Evolutionary conservation across 2,113 vertebrate genomes (phyloP).

Genomic region (Agapornis roseicollis): DNA sequence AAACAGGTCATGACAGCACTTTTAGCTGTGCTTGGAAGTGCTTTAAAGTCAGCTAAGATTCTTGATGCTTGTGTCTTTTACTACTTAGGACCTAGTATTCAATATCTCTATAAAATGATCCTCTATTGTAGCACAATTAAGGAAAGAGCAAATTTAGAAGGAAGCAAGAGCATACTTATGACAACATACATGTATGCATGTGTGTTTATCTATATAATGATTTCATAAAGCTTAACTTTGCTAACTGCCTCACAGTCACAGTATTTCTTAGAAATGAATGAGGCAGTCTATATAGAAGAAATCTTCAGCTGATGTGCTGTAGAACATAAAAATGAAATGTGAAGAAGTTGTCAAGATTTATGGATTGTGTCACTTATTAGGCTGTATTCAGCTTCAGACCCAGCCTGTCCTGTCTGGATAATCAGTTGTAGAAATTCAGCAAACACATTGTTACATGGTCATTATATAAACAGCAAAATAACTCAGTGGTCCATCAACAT

Average conservation of each 20-base stretch:
- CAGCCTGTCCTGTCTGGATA: background rate
- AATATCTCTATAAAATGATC: background rate
- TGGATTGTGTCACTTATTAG: background rate
- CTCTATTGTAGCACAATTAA: background rate
- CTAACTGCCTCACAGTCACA: background rate
- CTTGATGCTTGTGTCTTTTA: background rate
- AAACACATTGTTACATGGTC: background rate
- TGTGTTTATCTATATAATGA: background rate
- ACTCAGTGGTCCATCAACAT: background rate
- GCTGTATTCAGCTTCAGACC: conserved; percentile 13
- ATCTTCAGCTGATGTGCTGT: background rate
- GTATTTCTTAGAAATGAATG: conserved; percentile 47
- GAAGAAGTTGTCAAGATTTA: background rate
- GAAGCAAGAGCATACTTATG: background rate
- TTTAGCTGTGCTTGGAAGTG: background rate
- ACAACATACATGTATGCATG: accelerated
- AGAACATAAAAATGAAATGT: background rate
- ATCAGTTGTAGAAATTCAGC: conserved; percentile 5
- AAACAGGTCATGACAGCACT: background rate
- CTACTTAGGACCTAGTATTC: background rate
- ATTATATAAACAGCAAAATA: background rate
- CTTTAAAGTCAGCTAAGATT: background rate
- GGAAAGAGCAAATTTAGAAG: background rate
- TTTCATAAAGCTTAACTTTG: background rate
- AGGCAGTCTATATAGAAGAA: background rate